These are phyloP conservation scores for Taenaris catops DNA, from an alignment of 2,888 invertebrate genomes.

Conservation along the genomic window DNA sequence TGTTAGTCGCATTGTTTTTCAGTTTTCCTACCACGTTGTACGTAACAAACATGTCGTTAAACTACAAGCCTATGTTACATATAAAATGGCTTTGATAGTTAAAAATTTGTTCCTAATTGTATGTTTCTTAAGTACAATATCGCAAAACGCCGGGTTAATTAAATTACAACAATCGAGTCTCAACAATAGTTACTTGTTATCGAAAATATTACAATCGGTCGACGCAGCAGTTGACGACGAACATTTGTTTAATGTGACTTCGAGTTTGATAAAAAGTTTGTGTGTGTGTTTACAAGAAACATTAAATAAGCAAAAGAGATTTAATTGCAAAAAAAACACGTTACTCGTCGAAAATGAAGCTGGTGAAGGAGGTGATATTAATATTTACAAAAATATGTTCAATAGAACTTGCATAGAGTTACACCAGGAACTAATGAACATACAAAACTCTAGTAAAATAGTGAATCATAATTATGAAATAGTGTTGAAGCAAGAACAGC, in stretches of 20 bases:
- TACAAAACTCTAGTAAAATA: constrained; percentile 25
- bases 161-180: constrained; percentile 25
- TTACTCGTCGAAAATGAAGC: constrained; percentile 26
- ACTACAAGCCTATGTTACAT: constrained; percentile 32
- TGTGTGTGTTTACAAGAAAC: constrained; percentile 57
- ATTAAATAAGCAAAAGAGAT: constrained; percentile 32
- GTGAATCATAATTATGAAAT: constrained; percentile 21
- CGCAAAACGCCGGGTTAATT: constrained; percentile 28
- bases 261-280: constrained; percentile 53
- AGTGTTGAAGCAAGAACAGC: not conserved
- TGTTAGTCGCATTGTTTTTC: constrained; percentile 44
- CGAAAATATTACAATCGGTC: constrained; percentile 48
- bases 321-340: constrained; percentile 29
- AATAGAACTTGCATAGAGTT: constrained; percentile 51
- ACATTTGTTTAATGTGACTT: constrained; percentile 47
- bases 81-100: constrained; percentile 42
- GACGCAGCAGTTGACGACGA: constrained; percentile 49
- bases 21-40: constrained; percentile 18
- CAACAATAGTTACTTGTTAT: constrained; percentile 41
- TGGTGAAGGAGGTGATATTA: constrained; percentile 23
- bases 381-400: constrained; percentile 50
- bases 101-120: constrained; percentile 24
- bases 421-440: constrained; percentile 35
- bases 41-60: constrained; percentile 41
- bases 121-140: constrained; percentile 27